Evolutionary conservation across 2,113 vertebrate species (phyloP).

Genomic region (Seriola dumerili): DNA sequence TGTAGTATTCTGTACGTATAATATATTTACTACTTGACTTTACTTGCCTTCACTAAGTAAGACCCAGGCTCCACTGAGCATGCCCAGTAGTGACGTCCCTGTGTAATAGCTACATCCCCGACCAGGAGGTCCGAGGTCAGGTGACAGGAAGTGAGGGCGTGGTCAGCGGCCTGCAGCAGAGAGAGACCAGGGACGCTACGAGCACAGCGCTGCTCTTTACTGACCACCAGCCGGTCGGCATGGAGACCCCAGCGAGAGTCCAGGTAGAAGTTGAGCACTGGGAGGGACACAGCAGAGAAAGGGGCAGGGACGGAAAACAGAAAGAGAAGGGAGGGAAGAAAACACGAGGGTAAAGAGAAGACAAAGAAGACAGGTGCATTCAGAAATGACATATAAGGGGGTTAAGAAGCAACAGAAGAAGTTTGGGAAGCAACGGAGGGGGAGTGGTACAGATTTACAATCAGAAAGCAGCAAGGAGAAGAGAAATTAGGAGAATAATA

Average conservation of each 20-base stretch:
- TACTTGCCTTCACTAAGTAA: conserved; percentile 91
- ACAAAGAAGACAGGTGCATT: conserved; percentile 38
- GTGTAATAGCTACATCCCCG: conserved; percentile 95
- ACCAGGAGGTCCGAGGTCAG: conserved; percentile 93
- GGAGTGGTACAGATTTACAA: conserved; percentile 40
- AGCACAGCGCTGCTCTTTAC: conserved; percentile 94
- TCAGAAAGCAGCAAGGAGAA: conserved; percentile 44
- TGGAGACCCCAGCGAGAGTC: conserved; percentile 96
- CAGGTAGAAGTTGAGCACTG: conserved; percentile 97
- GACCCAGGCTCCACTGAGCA: conserved; percentile 97
- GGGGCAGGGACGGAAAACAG: not conserved
- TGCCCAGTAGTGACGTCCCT: conserved; percentile 97
- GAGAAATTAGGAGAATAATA: conserved; percentile 38
- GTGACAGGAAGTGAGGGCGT: conserved; percentile 94
- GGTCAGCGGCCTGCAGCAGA: conserved; percentile 88
- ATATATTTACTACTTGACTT: not conserved
- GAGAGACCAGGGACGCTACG: conserved; percentile 94
- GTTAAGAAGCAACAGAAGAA: conserved; percentile 21
- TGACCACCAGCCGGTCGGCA: conserved; percentile 94
- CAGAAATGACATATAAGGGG: conserved; percentile 6
- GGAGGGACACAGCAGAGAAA: not conserved
- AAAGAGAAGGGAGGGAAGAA: conserved; percentile 9
- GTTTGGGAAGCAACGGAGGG: conserved; percentile 25
- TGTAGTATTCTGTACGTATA: not conserved
- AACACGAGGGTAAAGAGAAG: conserved; percentile 19